Percentiles rank a stretch among this genome's conserved stretches.
Evolutionary conservation across 2,797 vertebrate genomes (phyloP).

Genomic region (Fundulus diaphanus): DNA sequence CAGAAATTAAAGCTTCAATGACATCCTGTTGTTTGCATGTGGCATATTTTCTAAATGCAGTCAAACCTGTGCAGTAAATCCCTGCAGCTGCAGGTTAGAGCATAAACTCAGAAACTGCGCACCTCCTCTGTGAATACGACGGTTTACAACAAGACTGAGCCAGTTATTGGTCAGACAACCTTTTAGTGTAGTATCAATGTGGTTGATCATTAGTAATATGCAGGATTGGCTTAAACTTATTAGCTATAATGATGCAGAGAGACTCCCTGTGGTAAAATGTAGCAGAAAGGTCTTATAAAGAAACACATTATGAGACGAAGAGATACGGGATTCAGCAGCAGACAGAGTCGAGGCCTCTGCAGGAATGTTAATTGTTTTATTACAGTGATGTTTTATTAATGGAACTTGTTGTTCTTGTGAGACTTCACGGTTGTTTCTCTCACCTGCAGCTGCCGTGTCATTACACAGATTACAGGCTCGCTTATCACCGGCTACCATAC

Average conservation of each 20-base stretch:
- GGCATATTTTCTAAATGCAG: neutral
- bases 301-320: conserved; percentile 2
- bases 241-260: conserved; percentile 10
- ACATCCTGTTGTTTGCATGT: too few species aligned
- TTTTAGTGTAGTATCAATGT: conserved; percentile 78
- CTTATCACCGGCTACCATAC: conserved; percentile 54
- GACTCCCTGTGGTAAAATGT: conserved; percentile 1
- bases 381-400: conserved; percentile 11
- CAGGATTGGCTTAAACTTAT: conserved; percentile 48
- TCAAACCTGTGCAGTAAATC: neutral
- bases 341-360: conserved; percentile 5
- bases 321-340: conserved; percentile 9
- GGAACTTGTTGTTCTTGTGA: conserved; percentile 26
- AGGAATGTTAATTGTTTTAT: conserved; percentile 47
- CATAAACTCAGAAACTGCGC: conserved; percentile 13
- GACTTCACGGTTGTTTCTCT: conserved; percentile 12
- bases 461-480: conserved; percentile 38
- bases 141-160: conserved; percentile 51
- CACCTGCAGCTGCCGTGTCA: conserved; percentile 32
- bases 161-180: conserved; percentile 63
- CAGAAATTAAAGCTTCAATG: too few species aligned
- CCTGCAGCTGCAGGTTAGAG: conserved; percentile 10
- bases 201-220: conserved; percentile 79
- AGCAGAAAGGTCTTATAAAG: neutral
- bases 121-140: conserved; percentile 29